Percentiles rank a stretch among this genome's conserved stretches.
Conservation (phyloP, 1,140 invertebrate species). For the Sminthurides bifidus region DNA sequence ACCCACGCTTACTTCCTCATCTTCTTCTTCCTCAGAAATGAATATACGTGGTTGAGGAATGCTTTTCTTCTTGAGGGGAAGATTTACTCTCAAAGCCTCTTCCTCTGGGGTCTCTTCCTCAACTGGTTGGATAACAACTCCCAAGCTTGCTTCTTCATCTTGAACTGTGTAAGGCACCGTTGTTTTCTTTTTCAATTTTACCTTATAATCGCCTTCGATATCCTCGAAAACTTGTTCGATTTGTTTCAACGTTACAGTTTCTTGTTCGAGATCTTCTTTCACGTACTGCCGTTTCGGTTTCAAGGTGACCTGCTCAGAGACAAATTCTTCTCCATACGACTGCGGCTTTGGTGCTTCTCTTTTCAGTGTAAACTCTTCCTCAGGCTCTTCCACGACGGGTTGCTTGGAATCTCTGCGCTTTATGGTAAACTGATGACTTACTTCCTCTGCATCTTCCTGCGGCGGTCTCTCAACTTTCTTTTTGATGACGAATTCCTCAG, state of each 20-base stretch:
- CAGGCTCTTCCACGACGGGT: conserved; percentile 36
- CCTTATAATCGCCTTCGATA: conserved; percentile 31
- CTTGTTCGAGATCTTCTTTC: conserved; percentile 22
- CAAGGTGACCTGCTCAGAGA: conserved; percentile 25
- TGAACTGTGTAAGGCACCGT: conserved; percentile 25
- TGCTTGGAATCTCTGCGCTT: conserved; percentile 10
- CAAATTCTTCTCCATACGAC: conserved; percentile 16
- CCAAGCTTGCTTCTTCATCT: conserved; percentile 28
- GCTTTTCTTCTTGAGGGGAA: conserved; percentile 30
- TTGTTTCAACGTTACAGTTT: conserved; percentile 32
- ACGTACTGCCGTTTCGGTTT: conserved; percentile 11
- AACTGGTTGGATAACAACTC: conserved; percentile 13
- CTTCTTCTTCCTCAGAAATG: conserved; percentile 29
- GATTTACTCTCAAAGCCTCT: conserved; percentile 33
- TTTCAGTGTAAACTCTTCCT: conserved; percentile 37
- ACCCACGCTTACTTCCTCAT: conserved; percentile 29
- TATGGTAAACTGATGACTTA: conserved; percentile 4
- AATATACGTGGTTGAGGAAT: conserved; percentile 23
- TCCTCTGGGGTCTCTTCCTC: conserved; percentile 27
- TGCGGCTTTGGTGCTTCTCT: neutral
- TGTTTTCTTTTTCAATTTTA: conserved; percentile 23
- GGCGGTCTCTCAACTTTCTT: conserved; percentile 27
- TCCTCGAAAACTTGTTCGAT: conserved; percentile 31
- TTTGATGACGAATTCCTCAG: neutral
- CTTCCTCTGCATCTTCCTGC: conserved; percentile 20